Conservation (phyloP, 2,797 vertebrate species). For the Apogon talboti region DNA sequence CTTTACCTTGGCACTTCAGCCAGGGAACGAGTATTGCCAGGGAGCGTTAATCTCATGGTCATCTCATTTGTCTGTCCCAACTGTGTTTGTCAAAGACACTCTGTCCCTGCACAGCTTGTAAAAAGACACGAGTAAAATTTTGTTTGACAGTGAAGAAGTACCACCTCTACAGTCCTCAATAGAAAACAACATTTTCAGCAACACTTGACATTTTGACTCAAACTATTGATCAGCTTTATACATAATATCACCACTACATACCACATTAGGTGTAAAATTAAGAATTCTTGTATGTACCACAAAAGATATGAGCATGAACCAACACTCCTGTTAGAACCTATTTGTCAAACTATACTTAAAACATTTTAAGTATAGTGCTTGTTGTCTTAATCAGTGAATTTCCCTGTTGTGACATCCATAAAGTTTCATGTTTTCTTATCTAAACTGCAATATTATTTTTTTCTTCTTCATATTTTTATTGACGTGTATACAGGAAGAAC, state of each 20-base stretch:
- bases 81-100: constrained; percentile 13
- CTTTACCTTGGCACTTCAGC: constrained; percentile 32
- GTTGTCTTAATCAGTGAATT: too few relatives aligned
- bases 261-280: too few relatives aligned
- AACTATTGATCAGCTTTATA: not conserved
- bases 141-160: not conserved
- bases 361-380: not conserved
- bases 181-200: not conserved
- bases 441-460: too few relatives aligned
- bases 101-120: constrained; percentile 6
- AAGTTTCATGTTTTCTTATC: too few relatives aligned
- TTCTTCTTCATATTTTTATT: too few relatives aligned
- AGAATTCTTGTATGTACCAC: too few relatives aligned
- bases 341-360: too few relatives aligned
- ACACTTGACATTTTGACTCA: not conserved
- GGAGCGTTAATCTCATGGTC: constrained; percentile 37
- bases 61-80: constrained; percentile 49
- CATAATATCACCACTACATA: too few relatives aligned
- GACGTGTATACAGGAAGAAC: too few relatives aligned
- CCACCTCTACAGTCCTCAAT: not conserved
- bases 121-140: not conserved
- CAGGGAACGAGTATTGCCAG: constrained; percentile 16
- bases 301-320: too few relatives aligned
- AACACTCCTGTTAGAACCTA: too few relatives aligned
- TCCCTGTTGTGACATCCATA: too few relatives aligned